Percentiles rank a stretch among this genome's conserved stretches.
Evolutionary conservation across 2,113 vertebrate species (phyloP).

Genomic region (Nibea coibor): DNA sequence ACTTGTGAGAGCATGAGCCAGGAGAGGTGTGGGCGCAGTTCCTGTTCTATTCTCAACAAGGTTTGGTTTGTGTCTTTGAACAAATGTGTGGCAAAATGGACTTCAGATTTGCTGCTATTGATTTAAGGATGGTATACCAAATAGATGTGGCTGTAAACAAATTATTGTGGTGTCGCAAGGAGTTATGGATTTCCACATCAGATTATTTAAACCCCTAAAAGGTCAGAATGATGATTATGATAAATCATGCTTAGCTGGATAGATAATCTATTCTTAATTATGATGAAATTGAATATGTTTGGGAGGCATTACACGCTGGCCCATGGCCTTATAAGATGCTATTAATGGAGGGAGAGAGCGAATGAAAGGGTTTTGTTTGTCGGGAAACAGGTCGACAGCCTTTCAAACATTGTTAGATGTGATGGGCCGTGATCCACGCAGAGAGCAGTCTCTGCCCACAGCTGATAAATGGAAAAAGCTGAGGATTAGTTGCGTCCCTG

Average conservation of each 20-base stretch:
- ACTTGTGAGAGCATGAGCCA: constrained; percentile 17
- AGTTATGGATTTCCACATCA: constrained; percentile 74
- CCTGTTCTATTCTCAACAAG: background rate
- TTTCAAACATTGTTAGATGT: constrained; percentile 72
- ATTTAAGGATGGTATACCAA: constrained; percentile 68
- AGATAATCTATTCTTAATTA: constrained; percentile 84
- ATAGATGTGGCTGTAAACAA: constrained; percentile 75
- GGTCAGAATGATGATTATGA: constrained; percentile 77
- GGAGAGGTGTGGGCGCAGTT: background rate
- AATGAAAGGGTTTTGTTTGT: constrained; percentile 59
- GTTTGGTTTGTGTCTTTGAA: background rate
- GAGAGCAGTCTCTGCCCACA: constrained; percentile 55
- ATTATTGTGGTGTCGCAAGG: constrained; percentile 73
- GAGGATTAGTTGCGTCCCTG: constrained; percentile 62
- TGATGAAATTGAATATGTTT: constrained; percentile 77
- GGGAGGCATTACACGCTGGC: constrained; percentile 58
- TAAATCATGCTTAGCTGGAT: constrained; percentile 64
- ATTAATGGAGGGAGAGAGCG: constrained; percentile 60
- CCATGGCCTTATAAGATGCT: constrained; percentile 64
- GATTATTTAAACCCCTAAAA: constrained; percentile 76
- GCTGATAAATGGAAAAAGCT: constrained; percentile 61
- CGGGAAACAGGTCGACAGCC: constrained; percentile 66
- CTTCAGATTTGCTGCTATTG: constrained; percentile 64
- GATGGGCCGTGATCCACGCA: constrained; percentile 55
- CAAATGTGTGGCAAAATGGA: constrained; percentile 51